A percentile compares a stretch with the other conserved stretches of the same genome.
Conservation (phyloP, 2,888 invertebrate genomes). For the Tiliacea citrago region DNA sequence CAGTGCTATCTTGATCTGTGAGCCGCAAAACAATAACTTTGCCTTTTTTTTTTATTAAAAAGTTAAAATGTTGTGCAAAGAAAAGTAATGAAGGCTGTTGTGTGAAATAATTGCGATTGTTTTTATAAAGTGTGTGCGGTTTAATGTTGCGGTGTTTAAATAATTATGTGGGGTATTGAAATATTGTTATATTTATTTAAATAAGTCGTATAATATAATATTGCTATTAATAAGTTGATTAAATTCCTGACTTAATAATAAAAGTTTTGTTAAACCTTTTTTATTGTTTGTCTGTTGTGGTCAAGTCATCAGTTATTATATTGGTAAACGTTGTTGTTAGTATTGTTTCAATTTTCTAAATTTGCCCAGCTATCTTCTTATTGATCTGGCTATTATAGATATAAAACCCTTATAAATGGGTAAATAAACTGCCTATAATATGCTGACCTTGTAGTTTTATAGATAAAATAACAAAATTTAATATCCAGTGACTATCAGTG, state of each 20-base stretch:
- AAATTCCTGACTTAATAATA: not conserved
- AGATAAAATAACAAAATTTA: not conserved
- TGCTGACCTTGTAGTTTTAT: not conserved
- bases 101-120: conserved; percentile 55
- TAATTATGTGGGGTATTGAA: conserved; percentile 38
- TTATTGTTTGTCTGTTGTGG: conserved; percentile 4
- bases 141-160: conserved; percentile 38
- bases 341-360: not conserved
- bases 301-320: conserved; percentile 1
- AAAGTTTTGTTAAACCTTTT: not conserved
- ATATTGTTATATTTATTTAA: conserved; percentile 28
- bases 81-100: conserved; percentile 62
- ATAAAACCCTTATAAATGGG: not conserved
- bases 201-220: conserved; percentile 18
- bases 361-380: not conserved
- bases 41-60: conserved; percentile 69
- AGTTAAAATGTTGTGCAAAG: conserved; percentile 62
- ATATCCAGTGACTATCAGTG: not conserved
- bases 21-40: conserved; percentile 84
- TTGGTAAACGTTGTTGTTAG: not conserved
- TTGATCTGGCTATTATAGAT: conserved; percentile 10
- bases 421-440: not conserved
- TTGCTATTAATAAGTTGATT: not conserved
- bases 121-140: conserved; percentile 38
- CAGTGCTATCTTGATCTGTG: conserved; percentile 81